These are phyloP conservation scores for Chiloscyllium punctatum DNA, from an alignment of 2,797 vertebrate species.

Conservation along the genomic window DNA sequence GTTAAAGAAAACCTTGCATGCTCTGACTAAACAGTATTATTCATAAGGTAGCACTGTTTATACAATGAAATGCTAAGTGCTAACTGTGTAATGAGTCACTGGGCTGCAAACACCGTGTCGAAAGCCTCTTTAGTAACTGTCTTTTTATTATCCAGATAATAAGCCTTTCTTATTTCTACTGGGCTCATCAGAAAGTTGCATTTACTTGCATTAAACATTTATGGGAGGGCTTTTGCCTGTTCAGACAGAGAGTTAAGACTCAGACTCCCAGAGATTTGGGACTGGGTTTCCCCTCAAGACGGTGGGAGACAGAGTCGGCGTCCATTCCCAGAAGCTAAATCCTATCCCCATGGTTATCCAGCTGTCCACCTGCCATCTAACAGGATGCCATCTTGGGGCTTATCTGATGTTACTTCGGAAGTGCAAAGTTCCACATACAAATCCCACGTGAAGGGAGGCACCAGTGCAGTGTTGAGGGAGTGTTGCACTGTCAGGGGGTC, in stretches of 20 bases:
- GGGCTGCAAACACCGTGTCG: neutral
- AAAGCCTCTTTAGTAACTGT: neutral
- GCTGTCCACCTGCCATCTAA: too few species aligned
- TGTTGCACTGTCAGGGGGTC: too few species aligned
- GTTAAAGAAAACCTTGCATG: neutral
- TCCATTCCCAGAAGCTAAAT: too few species aligned
- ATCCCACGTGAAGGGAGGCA: too few species aligned
- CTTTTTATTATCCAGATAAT: too few species aligned
- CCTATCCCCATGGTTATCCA: too few species aligned
- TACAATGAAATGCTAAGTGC: neutral
- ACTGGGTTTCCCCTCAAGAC: too few species aligned
- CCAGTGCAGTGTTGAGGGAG: too few species aligned
- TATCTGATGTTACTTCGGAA: too few species aligned
- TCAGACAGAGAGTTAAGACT: neutral
- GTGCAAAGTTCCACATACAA: too few species aligned
- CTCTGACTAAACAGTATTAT: neutral
- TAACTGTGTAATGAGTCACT: neutral
- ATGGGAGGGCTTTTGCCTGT: neutral
- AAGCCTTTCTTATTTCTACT: neutral
- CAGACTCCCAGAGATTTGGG: neutral
- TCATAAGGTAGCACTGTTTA: neutral
- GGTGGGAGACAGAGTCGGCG: too few species aligned
- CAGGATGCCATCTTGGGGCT: too few species aligned
- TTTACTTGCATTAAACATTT: neutral
- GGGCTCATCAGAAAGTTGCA: neutral